Conservation (phyloP, 92 coral and sea anemone genomes). For the Phymanthus crucifer region DNA sequence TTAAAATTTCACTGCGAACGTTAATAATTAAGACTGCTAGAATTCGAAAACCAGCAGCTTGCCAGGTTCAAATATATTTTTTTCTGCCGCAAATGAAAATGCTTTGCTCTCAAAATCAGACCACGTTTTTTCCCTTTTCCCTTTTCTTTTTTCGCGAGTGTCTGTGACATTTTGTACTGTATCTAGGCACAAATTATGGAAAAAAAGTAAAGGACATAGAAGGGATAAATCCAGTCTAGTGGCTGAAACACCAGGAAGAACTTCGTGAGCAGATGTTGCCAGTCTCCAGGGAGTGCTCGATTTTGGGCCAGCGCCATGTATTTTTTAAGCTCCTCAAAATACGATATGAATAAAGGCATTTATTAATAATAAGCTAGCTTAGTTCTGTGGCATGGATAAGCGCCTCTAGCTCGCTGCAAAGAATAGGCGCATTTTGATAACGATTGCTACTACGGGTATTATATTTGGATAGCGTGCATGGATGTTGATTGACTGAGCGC, state of each 20-base stretch:
- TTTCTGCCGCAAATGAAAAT: neutral
- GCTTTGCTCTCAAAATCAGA: neutral
- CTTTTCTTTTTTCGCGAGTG: neutral
- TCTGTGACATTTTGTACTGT: neutral
- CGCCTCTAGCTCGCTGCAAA: no score
- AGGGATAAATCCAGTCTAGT: neutral
- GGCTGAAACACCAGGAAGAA: neutral
- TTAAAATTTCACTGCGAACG: slow-evolving; percentile 52
- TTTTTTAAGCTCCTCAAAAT: neutral
- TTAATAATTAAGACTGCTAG: slow-evolving; percentile 50
- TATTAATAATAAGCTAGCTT: neutral
- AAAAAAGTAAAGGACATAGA: neutral
- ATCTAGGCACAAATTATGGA: neutral
- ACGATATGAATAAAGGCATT: neutral
- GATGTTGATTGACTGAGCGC: neutral
- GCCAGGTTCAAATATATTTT: neutral
- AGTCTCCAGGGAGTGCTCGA: neutral
- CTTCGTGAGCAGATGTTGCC: neutral
- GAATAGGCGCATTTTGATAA: no score
- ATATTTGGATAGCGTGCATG: neutral
- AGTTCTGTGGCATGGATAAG: neutral
- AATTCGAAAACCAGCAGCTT: neutral
- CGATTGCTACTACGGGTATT: no score
- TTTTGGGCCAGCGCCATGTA: neutral
- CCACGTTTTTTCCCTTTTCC: neutral